Conservation (phyloP, 2,888 invertebrate species). For the Cyclophora punctaria region DNA sequence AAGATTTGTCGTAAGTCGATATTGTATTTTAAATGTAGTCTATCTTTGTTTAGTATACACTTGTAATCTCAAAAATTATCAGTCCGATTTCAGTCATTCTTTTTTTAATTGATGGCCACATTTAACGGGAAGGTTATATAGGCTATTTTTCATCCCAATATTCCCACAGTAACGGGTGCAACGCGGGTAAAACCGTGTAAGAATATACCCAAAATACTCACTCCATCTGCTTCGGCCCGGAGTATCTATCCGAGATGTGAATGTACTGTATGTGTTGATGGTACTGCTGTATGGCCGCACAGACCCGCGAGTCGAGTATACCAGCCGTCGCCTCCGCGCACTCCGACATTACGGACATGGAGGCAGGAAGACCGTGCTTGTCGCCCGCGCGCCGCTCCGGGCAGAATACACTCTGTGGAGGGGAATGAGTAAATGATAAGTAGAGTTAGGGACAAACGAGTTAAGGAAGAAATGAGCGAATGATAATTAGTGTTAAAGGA, state of each 20-base stretch:
- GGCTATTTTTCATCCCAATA: too few relatives aligned
- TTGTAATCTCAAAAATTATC: too few relatives aligned
- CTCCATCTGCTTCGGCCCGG: conserved; percentile 93
- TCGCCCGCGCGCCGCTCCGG: conserved; percentile 88
- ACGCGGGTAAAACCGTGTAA: too few relatives aligned
- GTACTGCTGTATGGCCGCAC: conserved; percentile 86
- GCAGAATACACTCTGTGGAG: conserved; percentile 82
- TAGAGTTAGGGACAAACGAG: too few relatives aligned
- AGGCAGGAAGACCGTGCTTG: conserved; percentile 83
- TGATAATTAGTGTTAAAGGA: too few relatives aligned
- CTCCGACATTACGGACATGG: conserved; percentile 90
- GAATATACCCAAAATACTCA: conserved; percentile 59
- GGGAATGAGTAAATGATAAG: too few relatives aligned
- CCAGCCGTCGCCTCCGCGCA: conserved; percentile 90
- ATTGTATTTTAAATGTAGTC: background rate
- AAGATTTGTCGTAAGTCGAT: background rate
- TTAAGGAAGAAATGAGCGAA: too few relatives aligned
- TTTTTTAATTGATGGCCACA: too few relatives aligned
- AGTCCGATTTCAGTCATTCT: too few relatives aligned
- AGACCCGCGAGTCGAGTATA: conserved; percentile 87
- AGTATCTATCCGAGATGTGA: conserved; percentile 97
- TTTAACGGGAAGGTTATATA: too few relatives aligned
- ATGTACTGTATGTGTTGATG: conserved; percentile 92
- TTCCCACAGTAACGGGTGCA: too few relatives aligned
- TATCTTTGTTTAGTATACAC: background rate